Percentiles rank a stretch among this genome's conserved stretches.
Conservation (phyloP, 1,140 invertebrate species). For the Potamilus streckersoni region DNA sequence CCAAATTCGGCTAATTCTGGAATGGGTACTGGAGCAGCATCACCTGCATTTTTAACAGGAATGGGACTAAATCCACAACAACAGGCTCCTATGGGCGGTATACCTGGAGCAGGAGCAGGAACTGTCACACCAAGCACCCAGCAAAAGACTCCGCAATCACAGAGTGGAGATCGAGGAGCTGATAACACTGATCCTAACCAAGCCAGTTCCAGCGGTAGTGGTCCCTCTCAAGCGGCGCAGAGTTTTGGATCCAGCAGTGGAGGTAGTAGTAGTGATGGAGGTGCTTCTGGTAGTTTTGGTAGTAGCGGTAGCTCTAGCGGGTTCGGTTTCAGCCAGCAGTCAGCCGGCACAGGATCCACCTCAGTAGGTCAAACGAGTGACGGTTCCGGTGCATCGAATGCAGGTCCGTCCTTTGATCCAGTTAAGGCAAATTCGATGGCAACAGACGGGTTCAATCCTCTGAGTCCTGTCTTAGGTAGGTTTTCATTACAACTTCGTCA, state of each 20-base stretch:
- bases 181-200: conserved; percentile 3
- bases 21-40: conserved; percentile 6
- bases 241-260: neutral
- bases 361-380: neutral
- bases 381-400: neutral
- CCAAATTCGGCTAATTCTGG: conserved; percentile 39
- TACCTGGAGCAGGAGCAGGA: neutral
- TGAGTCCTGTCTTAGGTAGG: conserved; percentile 37
- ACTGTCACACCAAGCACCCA: neutral
- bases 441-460: conserved; percentile 44
- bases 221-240: neutral
- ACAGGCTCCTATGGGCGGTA: neutral
- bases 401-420: conserved; percentile 34
- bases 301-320: neutral
- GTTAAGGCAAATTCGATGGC: conserved; percentile 33
- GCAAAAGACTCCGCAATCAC: neutral
- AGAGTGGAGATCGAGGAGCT: neutral
- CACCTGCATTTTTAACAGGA: conserved; percentile 11
- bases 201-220: conserved; percentile 4
- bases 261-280: neutral
- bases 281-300: neutral
- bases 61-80: conserved; percentile 33
- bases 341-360: neutral
- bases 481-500: neutral
- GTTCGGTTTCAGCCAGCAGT: neutral